These are phyloP conservation scores for Mastomys natalensis DNA, from an alignment of 2,113 vertebrate genomes.

Conservation along the genomic window DNA sequence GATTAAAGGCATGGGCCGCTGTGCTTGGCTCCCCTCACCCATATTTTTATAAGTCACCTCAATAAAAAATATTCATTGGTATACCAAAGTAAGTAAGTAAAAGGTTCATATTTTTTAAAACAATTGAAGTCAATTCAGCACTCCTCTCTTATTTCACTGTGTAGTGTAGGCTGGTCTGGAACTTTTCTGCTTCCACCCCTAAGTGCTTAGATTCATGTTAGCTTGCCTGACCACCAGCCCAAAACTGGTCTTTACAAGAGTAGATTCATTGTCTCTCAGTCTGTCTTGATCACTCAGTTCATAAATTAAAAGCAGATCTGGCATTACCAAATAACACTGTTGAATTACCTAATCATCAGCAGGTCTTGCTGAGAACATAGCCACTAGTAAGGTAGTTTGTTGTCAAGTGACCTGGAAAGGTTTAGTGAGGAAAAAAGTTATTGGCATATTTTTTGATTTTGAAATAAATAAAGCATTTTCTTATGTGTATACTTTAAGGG, in stretches of 20 bases:
- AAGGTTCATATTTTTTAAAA: not conserved
- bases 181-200: not conserved
- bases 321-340: not conserved
- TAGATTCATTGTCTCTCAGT: not conserved
- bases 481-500: slow-evolving; percentile 55
- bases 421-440: slow-evolving; percentile 25
- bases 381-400: not conserved
- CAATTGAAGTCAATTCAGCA: not conserved
- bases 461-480: slow-evolving; percentile 45
- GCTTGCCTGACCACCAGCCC: not conserved
- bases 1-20: too few species aligned
- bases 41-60: not conserved
- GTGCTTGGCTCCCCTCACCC: too few species aligned
- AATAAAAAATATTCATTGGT: not conserved
- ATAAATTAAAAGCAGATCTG: slow-evolving; percentile 18
- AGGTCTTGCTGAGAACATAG: not conserved
- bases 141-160: not conserved
- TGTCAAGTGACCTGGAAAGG: slow-evolving; percentile 19
- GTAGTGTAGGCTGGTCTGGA: not conserved
- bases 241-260: not conserved
- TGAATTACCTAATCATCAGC: slow-evolving; percentile 1
- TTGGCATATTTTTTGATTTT: slow-evolving; percentile 37
- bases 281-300: not conserved
- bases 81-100: not conserved
- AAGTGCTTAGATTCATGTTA: not conserved